A percentile compares a stretch with the other conserved stretches of the same genome.
Conservation (phyloP, 2,888 invertebrate genomes). For the Rotaria magnacalcarata region DNA sequence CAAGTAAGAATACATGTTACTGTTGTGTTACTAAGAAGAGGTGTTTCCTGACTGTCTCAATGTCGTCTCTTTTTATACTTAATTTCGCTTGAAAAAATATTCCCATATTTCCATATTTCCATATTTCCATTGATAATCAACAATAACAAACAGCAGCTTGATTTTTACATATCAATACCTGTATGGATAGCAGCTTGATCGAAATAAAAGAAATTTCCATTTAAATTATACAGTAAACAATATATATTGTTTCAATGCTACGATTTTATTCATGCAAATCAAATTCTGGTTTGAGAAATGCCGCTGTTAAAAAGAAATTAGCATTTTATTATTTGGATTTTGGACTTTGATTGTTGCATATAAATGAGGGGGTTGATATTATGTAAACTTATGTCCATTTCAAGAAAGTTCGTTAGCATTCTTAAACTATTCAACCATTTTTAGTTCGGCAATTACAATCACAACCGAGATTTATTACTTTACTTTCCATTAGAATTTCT, state of each 20-base stretch:
- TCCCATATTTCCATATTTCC: neutral
- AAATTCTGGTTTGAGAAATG: neutral
- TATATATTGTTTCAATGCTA: neutral
- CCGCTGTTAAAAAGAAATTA: too few species aligned
- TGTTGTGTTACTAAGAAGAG: neutral
- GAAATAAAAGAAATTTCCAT: neutral
- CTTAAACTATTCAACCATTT: too few species aligned
- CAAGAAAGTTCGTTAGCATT: too few species aligned
- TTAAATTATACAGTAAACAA: neutral
- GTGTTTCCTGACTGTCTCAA: neutral
- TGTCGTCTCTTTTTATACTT: neutral
- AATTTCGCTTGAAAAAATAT: neutral
- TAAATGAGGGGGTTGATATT: too few species aligned
- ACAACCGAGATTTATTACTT: too few species aligned
- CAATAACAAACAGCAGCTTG: slow-evolving; percentile 1
- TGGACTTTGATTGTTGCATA: too few species aligned
- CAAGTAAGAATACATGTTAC: neutral
- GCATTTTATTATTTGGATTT: too few species aligned
- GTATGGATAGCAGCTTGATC: neutral
- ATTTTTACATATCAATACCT: neutral
- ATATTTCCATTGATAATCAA: neutral
- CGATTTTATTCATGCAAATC: neutral
- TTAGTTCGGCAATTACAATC: too few species aligned
- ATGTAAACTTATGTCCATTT: too few species aligned
- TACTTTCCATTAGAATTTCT: too few species aligned